phyloP scores from a whole-genome alignment of 2,113 vertebrate species.

The Aptenodytes forsteri region DNA sequence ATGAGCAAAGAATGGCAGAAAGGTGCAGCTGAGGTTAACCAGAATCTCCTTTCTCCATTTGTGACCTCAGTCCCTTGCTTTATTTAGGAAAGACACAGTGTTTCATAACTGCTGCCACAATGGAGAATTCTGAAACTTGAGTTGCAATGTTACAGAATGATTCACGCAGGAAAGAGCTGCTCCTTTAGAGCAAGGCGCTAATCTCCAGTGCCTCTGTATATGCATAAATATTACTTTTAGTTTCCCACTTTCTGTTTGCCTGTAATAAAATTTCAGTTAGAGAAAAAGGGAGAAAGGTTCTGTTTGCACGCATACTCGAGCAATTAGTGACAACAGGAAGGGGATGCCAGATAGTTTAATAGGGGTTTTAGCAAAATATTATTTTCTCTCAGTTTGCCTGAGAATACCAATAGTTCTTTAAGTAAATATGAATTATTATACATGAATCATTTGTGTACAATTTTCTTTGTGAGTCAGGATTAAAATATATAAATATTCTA shows the following conservation, averaged over 20 bases:
- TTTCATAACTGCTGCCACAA: neutral
- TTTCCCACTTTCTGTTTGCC: constrained; percentile 55
- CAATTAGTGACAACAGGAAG: constrained; percentile 60
- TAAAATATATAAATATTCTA: constrained; percentile 14
- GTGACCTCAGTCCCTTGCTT: neutral
- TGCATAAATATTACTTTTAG: constrained; percentile 47
- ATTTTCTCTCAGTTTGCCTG: constrained; percentile 7
- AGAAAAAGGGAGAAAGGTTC: constrained; percentile 15
- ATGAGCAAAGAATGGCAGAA: neutral
- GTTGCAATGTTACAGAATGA: neutral
- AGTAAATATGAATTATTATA: constrained; percentile 38
- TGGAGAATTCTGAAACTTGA: neutral
- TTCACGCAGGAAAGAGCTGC: neutral
- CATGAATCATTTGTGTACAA: neutral
- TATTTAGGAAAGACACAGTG: neutral
- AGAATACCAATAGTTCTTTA: neutral
- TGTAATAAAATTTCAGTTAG: constrained; percentile 68
- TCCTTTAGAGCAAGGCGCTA: neutral
- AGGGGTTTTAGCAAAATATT: constrained; percentile 49
- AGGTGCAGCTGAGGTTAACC: neutral
- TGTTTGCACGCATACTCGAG: constrained; percentile 23
- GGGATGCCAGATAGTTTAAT: constrained; percentile 30
- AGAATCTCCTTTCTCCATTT: neutral
- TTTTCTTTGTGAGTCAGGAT: neutral
- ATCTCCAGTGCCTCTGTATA: neutral